Conservation (phyloP, 2,888 invertebrate species). For the Pandemis heparana region DNA sequence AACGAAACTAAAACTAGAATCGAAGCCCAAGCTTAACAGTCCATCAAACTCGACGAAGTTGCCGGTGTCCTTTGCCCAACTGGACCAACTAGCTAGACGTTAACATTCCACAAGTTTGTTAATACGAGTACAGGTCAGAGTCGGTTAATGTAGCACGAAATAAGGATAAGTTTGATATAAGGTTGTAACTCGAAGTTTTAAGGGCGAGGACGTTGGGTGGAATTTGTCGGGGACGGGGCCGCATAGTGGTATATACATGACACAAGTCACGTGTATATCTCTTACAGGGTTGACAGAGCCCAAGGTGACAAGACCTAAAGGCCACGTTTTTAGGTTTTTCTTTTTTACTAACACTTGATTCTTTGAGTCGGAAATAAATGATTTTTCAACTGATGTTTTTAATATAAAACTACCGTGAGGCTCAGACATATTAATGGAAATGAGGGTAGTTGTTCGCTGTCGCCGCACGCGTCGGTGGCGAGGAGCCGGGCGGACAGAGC, state of each 20-base stretch:
- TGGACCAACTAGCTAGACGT: slow-evolving; percentile 25
- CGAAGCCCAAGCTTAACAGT: slow-evolving; percentile 36
- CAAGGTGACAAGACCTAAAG: too few relatives aligned
- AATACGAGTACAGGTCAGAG: slow-evolving; percentile 36
- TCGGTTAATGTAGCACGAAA: slow-evolving; percentile 37
- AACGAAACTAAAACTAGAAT: slow-evolving; percentile 36
- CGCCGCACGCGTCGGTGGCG: too few relatives aligned
- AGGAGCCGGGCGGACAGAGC: too few relatives aligned
- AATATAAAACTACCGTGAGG: too few relatives aligned
- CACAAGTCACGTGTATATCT: not conserved
- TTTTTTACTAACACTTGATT: too few relatives aligned
- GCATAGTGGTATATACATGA: not conserved
- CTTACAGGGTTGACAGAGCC: too few relatives aligned
- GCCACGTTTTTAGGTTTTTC: too few relatives aligned
- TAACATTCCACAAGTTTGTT: slow-evolving; percentile 35
- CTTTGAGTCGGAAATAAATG: too few relatives aligned
- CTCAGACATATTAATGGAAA: too few relatives aligned
- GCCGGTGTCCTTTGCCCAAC: slow-evolving; percentile 27
- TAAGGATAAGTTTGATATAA: slow-evolving; percentile 36
- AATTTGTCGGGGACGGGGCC: not conserved
- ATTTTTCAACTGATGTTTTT: too few relatives aligned
- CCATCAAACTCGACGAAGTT: slow-evolving; percentile 33
- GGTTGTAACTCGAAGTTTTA: slow-evolving; percentile 5
- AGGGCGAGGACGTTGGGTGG: not conserved
- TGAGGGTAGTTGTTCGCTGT: too few relatives aligned